Percentiles rank a stretch among this genome's conserved stretches.
Conservation (phyloP, 2,797 vertebrate species). For the Pipistrellus nathusii region DNA sequence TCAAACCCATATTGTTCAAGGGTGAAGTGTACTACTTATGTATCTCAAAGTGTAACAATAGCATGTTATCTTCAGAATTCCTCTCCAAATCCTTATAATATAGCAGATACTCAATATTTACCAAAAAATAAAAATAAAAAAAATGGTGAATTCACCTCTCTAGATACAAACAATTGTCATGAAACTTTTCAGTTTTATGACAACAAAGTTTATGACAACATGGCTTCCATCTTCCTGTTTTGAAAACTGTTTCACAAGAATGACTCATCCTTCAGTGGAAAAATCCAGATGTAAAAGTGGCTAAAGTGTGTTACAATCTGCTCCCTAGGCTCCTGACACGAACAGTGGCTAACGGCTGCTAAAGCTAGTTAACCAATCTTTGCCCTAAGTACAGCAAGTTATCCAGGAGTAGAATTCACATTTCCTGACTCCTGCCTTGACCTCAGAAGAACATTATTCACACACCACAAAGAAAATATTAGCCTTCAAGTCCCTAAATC, state of each 20-base stretch:
- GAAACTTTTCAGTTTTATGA: background rate
- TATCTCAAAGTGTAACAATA: background rate
- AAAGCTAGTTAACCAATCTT: background rate
- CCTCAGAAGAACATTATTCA: background rate
- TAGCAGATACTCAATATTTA: background rate
- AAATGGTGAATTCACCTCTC: background rate
- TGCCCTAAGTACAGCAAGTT: background rate
- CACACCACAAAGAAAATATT: background rate
- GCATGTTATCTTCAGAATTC: background rate
- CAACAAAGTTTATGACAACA: background rate
- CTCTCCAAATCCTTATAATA: background rate
- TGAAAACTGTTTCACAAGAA: constrained; percentile 50
- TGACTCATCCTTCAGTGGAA: constrained; percentile 58
- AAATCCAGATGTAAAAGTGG: constrained; percentile 31
- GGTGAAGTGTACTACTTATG: background rate
- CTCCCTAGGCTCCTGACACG: background rate
- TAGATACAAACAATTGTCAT: background rate
- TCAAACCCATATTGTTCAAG: background rate
- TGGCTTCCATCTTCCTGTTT: constrained; percentile 53
- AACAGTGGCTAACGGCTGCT: background rate
- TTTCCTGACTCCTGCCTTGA: background rate
- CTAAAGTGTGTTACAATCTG: background rate
- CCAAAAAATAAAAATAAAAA: background rate
- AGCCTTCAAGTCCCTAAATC: constrained; percentile 29
- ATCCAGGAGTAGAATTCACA: constrained; percentile 14